Evolutionary conservation across 2,888 invertebrate genomes (phyloP), one percentile per base, ranked within the genome.

Genomic region (Cyclophora albipunctata): DNA sequence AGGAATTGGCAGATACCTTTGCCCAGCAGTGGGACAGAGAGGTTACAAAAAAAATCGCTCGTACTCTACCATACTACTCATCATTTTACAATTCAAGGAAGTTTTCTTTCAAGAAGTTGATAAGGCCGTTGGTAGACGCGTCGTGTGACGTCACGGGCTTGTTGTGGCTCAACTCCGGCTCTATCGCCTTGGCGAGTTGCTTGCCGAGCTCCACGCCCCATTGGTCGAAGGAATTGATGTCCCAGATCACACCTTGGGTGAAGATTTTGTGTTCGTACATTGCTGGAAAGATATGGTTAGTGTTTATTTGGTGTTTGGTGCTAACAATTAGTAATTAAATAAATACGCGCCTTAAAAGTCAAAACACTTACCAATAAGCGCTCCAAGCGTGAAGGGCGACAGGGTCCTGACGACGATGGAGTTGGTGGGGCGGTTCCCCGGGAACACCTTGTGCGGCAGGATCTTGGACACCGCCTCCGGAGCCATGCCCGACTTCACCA

Each of bases 161-260:
- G 34, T 85, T 84, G 67, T 92, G 91, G 54, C 92, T 90, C 45
- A 99, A 86, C 78, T 99, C 99, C 0, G 98, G 96, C 76, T 99
- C 98, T 63, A 99, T 99, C n/a, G 95, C 96, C 86, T 99, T 99
- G 1, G 99, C 99, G 64, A 99, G 85, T 77, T 98, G 98, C 80
- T 99, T 99, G 48, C 99, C 99, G 63, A 99, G 91, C 82, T 99
- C 99, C 48, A 99, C 99, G 40, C 99, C 99, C 98, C 99, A 99
- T 75, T 99, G 99, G 89, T 99, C 99, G 81, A 95, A 99, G 0
- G 99, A 99, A 83, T 99, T 99, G 75, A 99, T 98, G 83, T 99
- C 96, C 99, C 99, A 99, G 69, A 99, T 95, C 45, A 97, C 93
- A 44, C 99, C 99, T 81, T 99, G 99, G 0, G 95, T 95, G 89